These are phyloP conservation scores for Crypturellus undulatus DNA, from an alignment of 2,113 vertebrate genomes.

Conservation along the genomic window DNA sequence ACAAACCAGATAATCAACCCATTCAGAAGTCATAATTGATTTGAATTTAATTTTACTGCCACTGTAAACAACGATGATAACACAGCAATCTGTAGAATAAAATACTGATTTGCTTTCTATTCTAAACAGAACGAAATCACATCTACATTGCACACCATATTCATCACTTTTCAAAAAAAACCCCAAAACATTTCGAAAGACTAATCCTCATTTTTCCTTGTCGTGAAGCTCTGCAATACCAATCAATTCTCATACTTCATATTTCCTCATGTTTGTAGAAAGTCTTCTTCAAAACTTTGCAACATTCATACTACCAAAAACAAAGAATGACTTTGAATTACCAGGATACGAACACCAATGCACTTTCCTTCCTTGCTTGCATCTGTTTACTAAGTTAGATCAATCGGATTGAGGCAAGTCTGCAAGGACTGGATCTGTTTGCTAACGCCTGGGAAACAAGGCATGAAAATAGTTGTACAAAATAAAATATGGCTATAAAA, in stretches of 20 bases:
- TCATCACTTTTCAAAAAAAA: background rate
- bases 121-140: background rate
- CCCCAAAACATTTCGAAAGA: background rate
- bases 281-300: background rate
- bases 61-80: background rate
- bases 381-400: background rate
- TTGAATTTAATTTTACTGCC: background rate
- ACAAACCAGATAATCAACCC: background rate
- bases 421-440: background rate
- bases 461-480: background rate
- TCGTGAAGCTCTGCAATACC: background rate
- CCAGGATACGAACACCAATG: background rate
- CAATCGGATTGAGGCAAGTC: background rate
- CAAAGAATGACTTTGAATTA: background rate
- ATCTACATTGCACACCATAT: background rate
- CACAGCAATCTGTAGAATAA: background rate
- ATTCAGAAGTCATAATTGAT: background rate
- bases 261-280: background rate
- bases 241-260: background rate
- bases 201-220: background rate
- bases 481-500: background rate
- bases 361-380: background rate
- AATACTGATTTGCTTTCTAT: background rate
- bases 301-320: background rate
- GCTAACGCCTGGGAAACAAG: background rate